Evolutionary conservation across 37 sponge, comb jelly and placozoan species (phyloP), one percentile per base, ranked within the genome.

Genomic region (Beroe forskalii): DNA sequence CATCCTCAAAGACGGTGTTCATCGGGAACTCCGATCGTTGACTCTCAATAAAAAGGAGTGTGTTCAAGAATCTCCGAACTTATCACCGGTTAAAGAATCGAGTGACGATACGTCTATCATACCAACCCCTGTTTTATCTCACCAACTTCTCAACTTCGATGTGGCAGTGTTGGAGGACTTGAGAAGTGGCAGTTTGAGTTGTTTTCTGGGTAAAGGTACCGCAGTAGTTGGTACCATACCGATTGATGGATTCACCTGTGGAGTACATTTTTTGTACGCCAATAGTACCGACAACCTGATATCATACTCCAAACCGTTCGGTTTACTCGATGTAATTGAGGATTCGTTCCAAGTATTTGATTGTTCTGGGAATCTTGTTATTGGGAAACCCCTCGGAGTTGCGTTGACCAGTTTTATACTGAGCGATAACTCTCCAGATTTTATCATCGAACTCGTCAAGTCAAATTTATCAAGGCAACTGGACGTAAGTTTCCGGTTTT

Each of bases 1-100:
- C 9, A 63, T 63, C 66, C 25, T 63, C 28, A 63, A 63, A 63
- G 28, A 63, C n/a, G 66, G 66, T 63, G 66, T 63, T 28, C 66
- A 63, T 20, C 25, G 66, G 28, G 66, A 63, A 63, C 66, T 63
- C 2, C 20, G 25, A 63, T 63, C 66, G 4, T 20, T 63, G 66
- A 19, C 14, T 23, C 25, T 63, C 25, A 63, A n/a, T n/a, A n/a
- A 30, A 63, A 63, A 63, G 25, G 66, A 63, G 25, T 63, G 66
- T 63, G 66, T 63, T 19, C 66, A 63, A 30, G 66, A 63, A 63
- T 30, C 66, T 4, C 66, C 66, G 3, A 63, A 30, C 25, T 63
- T 63, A 63, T 63, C 66, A 4, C 66, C 66, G 2, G 66, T 63
- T 28, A 63, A 19, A 3, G 66, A 63, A 63, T 63, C 28, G 20